These are phyloP conservation scores for Nudaria mundana DNA, from an alignment of 2,888 invertebrate genomes.

Conservation along the genomic window DNA sequence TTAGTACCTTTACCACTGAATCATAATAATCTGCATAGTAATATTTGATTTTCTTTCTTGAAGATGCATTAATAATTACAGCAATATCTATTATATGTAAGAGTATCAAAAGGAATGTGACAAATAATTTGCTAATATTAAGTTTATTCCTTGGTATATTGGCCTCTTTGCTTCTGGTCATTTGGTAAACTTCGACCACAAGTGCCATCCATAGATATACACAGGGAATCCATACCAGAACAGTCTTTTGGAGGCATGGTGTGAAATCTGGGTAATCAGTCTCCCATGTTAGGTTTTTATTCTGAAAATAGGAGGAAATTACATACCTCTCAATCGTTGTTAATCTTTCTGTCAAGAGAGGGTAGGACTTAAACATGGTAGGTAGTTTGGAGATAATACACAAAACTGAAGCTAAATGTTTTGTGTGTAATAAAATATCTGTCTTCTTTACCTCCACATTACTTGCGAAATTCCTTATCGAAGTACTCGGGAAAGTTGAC, in stretches of 20 bases:
- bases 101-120: constrained; percentile 82
- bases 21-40: constrained; percentile 63
- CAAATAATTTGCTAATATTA: constrained; percentile 84
- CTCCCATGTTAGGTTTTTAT: constrained; percentile 87
- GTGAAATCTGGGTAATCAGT: constrained; percentile 93
- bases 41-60: constrained; percentile 66
- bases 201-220: constrained; percentile 89
- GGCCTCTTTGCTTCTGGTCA: constrained; percentile 86
- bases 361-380: too few relatives aligned
- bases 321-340: too few relatives aligned
- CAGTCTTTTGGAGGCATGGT: constrained; percentile 94
- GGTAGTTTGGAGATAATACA: too few relatives aligned
- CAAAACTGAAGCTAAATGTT: too few relatives aligned
- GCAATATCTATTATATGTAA: constrained; percentile 85
- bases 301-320: too few relatives aligned
- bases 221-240: constrained; percentile 93
- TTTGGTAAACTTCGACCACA: constrained; percentile 86
- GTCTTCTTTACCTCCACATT: too few relatives aligned
- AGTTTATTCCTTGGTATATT: constrained; percentile 88
- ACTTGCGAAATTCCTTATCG: too few relatives aligned
- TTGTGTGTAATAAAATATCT: too few relatives aligned
- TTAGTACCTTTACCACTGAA: constrained; percentile 84
- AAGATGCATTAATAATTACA: constrained; percentile 76
- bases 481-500: too few relatives aligned
- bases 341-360: too few relatives aligned